Evolutionary conservation across 1,140 invertebrate genomes (phyloP).

Genomic region (Diachasmimorpha longicaudata): DNA sequence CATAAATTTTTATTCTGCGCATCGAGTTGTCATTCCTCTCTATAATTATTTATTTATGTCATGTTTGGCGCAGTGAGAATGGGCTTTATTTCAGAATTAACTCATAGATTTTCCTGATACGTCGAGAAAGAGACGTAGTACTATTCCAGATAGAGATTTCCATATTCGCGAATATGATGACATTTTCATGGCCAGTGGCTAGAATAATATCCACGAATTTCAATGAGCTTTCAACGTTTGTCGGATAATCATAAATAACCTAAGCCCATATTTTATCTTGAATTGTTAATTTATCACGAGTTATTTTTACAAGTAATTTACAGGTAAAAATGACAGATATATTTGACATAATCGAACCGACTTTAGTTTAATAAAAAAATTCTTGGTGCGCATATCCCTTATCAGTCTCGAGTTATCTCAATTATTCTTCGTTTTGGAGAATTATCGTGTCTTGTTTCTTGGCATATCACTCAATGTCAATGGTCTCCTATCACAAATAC

Average conservation of each 20-base stretch:
- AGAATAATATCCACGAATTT: not conserved
- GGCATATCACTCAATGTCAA: not conserved
- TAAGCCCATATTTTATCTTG: too few species aligned
- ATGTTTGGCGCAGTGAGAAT: not conserved
- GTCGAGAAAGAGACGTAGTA: not conserved
- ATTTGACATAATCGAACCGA: too few species aligned
- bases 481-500: not conserved
- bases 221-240: not conserved
- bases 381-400: not conserved
- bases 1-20: too few species aligned
- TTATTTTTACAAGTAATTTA: not conserved
- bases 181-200: not conserved
- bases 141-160: not conserved
- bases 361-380: too few species aligned
- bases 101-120: not conserved
- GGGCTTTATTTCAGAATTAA: not conserved
- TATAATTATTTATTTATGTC: too few species aligned
- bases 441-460: not conserved
- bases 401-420: not conserved
- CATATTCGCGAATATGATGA: not conserved
- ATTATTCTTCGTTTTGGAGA: not conserved
- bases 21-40: too few species aligned
- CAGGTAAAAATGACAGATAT: not conserved
- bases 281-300: too few species aligned
- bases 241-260: not conserved